Evolutionary conservation across 2,888 invertebrate genomes (phyloP).

Genomic region (Choreutis nemorana): DNA sequence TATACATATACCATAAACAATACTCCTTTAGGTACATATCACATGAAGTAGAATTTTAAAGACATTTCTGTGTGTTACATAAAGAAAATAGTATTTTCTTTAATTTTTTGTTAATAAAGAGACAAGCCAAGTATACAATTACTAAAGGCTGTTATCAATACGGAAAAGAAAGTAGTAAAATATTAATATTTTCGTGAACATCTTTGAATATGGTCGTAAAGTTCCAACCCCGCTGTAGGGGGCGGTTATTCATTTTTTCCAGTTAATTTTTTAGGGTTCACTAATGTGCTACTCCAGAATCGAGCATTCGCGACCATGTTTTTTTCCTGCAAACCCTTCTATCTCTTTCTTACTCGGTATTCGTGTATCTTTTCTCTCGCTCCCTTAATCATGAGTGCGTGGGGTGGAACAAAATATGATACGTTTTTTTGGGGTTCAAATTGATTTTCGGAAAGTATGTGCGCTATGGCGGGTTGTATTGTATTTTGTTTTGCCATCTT

Average conservation of each 20-base stretch:
- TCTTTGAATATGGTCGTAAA: conserved; percentile 37
- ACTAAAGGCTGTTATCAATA: too few species aligned
- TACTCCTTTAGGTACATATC: too few species aligned
- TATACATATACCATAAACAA: too few species aligned
- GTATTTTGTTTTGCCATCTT: too few species aligned
- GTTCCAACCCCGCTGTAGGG: conserved; percentile 13
- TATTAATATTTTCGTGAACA: conserved; percentile 26
- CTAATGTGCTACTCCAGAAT: conserved; percentile 57
- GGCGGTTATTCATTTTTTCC: conserved; percentile 59
- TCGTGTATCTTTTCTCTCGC: conserved; percentile 19
- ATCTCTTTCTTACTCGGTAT: conserved; percentile 19
- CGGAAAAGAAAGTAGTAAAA: conserved; percentile 16
- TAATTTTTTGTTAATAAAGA: too few species aligned
- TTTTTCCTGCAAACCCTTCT: conserved; percentile 56
- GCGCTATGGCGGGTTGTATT: conserved; percentile 34
- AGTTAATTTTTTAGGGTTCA: conserved; percentile 42
- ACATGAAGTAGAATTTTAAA: too few species aligned
- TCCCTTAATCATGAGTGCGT: conserved; percentile 38
- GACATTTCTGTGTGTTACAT: too few species aligned
- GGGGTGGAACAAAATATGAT: conserved; percentile 63
- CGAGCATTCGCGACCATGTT: conserved; percentile 57
- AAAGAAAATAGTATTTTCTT: too few species aligned
- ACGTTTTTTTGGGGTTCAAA: conserved; percentile 59
- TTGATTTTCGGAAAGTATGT: conserved; percentile 59
- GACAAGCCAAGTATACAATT: too few species aligned